Percentiles rank a stretch among this genome's conserved stretches.
Evolutionary conservation across 1,140 invertebrate species (phyloP).

Genomic region (Drosophila trapezifrons): DNA sequence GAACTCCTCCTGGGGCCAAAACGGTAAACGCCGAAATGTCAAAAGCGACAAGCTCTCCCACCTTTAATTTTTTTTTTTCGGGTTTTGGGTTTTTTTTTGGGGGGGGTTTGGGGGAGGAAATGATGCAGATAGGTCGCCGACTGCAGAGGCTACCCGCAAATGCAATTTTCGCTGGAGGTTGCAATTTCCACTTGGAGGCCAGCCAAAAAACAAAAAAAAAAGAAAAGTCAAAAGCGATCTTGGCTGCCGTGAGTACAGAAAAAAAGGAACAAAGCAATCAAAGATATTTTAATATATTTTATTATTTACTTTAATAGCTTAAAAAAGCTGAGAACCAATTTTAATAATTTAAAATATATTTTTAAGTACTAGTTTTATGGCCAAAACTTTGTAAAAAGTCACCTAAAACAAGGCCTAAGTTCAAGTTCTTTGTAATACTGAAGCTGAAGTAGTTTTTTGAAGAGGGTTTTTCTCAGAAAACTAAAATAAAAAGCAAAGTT

Average conservation of each 20-base stretch:
- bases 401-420: too few relatives aligned
- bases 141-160: slow-evolving; percentile 19
- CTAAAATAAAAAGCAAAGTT: not conserved
- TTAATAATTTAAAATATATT: not conserved
- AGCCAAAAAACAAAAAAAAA: slow-evolving; percentile 2
- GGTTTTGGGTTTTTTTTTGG: not conserved
- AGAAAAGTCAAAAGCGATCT: slow-evolving; percentile 1
- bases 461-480: not conserved
- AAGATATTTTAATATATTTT: slow-evolving; percentile 6
- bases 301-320: not conserved
- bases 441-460: not conserved
- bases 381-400: too few relatives aligned
- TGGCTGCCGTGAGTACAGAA: not conserved
- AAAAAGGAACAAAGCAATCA: slow-evolving; percentile 4
- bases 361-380: too few relatives aligned
- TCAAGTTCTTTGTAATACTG: too few relatives aligned
- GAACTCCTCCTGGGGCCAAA: slow-evolving; percentile 7
- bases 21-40: slow-evolving; percentile 33
- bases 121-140: slow-evolving; percentile 12
- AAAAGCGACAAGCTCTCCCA: slow-evolving; percentile 43
- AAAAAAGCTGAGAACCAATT: too few relatives aligned
- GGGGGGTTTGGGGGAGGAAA: not conserved
- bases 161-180: slow-evolving; percentile 34
- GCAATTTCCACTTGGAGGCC: slow-evolving; percentile 13
- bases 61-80: slow-evolving; percentile 12